Evolutionary conservation across 2,888 invertebrate species (phyloP).

Genomic region (Hyppa rectilinea): DNA sequence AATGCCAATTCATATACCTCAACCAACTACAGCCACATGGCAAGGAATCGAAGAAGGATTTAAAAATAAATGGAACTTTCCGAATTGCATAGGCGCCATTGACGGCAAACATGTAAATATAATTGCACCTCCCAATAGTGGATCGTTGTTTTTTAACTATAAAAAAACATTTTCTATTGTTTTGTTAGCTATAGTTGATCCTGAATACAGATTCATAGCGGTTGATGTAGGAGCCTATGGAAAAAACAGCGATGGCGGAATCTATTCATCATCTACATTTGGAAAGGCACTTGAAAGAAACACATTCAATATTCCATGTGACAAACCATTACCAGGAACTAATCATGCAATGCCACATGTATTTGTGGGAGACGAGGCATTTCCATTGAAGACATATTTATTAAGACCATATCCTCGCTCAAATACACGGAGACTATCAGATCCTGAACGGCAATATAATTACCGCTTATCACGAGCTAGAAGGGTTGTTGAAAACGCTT

Average conservation of each 20-base stretch:
- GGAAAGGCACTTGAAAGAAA: conserved; percentile 47
- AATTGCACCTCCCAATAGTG: conserved; percentile 40
- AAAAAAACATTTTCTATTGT: conserved; percentile 45
- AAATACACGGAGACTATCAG: conserved; percentile 53
- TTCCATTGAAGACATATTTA: conserved; percentile 62
- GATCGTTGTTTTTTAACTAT: conserved; percentile 40
- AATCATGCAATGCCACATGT: conserved; percentile 61
- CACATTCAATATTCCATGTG: conserved; percentile 59
- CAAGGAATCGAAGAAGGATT: conserved; percentile 46
- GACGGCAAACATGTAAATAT: conserved; percentile 56
- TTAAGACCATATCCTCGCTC: conserved; percentile 41
- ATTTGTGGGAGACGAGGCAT: conserved; percentile 66
- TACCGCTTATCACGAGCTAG: conserved; percentile 55
- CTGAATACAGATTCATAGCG: conserved; percentile 50
- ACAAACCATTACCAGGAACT: conserved; percentile 59
- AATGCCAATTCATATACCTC: conserved; percentile 58
- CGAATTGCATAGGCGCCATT: conserved; percentile 51
- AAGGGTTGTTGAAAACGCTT: conserved; percentile 59
- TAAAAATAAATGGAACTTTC: conserved; percentile 50
- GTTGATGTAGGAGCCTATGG: conserved; percentile 71
- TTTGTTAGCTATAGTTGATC: conserved; percentile 41
- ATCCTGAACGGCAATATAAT: conserved; percentile 60
- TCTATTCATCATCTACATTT: conserved; percentile 43
- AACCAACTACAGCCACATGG: conserved; percentile 45
- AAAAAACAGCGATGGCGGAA: conserved; percentile 70